Evolutionary conservation across 2,888 invertebrate species (phyloP), one percentile per base, ranked within the genome.

Genomic region (Ectobius pallidus): DNA sequence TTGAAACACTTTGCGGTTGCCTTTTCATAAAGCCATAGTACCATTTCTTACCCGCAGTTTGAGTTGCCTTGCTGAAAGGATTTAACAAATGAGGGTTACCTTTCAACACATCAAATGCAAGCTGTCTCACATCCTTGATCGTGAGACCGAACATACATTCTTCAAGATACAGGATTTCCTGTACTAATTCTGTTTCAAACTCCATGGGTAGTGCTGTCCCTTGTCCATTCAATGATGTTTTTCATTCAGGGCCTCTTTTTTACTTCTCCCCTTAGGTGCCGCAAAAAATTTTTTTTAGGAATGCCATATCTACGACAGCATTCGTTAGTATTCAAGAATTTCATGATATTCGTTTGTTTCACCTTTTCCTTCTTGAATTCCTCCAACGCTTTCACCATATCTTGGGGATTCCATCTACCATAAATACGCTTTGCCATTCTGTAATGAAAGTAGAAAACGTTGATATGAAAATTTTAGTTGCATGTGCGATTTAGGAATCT

Each of bases 41-140:
- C 55, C 55, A 55, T 55, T 55, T 55, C 11, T 20, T 55, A 55
- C 55, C 55, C n/a, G 25, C 55, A 20, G 25, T 55, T 25, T 55
- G 11, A 3, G 6, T 55, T 55, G 11, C 55, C 11, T 55, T 20
- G 25, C 25, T 55, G 25, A 55, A 55, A 20, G 55, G 55, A 22
- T 55, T 55, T 55, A 22, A 6, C 9, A 55, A 25, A 55, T 55
- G 55, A 9, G 55, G 55, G 16, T 55, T 55, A 6, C 22, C 20
- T 22, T 55, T n/a, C 27, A 55, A 55, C 11, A 55, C 25, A 25
- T 55, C 25, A 16, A 22, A 55, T 6, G 55, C 55, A 22, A 55
- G 55, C 16, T 55, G 11, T 55, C 55, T 22, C 4, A 55, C 22
- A 22, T 55, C 55, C 3, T 3, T 55, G 3, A 4, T 55, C 2